Evolutionary conservation across 2,797 vertebrate species (phyloP).

Genomic region (Capromys pilorides): DNA sequence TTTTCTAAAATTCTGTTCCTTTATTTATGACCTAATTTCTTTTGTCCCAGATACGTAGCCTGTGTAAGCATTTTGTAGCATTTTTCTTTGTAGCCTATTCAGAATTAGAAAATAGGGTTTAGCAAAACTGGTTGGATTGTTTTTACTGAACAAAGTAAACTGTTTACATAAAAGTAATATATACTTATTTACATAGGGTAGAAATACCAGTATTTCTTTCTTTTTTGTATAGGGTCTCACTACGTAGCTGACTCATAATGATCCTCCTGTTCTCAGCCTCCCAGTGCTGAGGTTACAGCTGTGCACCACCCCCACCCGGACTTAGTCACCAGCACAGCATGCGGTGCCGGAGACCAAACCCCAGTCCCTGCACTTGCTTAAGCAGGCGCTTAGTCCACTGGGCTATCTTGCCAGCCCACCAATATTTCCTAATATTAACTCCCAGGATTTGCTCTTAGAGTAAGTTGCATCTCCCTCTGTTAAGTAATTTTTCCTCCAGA

Average conservation of each 20-base stretch:
- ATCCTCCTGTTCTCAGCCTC: too few relatives aligned
- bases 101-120: neutral
- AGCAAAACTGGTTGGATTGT: neutral
- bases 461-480: neutral
- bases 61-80: neutral
- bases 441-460: slow-evolving; percentile 38
- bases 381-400: too few relatives aligned
- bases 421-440: slow-evolving; percentile 33
- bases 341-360: too few relatives aligned
- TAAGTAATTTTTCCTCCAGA: neutral
- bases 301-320: too few relatives aligned
- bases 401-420: too few relatives aligned
- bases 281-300: too few relatives aligned
- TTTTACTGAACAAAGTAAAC: slow-evolving; percentile 8
- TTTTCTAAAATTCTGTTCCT: neutral
- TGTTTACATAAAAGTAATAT: neutral
- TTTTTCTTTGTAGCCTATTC: slow-evolving; percentile 1
- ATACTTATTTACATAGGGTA: slow-evolving; percentile 4
- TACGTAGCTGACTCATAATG: too few relatives aligned
- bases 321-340: too few relatives aligned
- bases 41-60: neutral
- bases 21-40: neutral
- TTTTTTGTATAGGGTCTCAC: too few relatives aligned
- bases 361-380: too few relatives aligned
- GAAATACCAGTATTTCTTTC: slow-evolving; percentile 3